These are phyloP conservation scores for Scytalopus superciliaris DNA, from an alignment of 2,113 vertebrate species.

Conservation along the genomic window DNA sequence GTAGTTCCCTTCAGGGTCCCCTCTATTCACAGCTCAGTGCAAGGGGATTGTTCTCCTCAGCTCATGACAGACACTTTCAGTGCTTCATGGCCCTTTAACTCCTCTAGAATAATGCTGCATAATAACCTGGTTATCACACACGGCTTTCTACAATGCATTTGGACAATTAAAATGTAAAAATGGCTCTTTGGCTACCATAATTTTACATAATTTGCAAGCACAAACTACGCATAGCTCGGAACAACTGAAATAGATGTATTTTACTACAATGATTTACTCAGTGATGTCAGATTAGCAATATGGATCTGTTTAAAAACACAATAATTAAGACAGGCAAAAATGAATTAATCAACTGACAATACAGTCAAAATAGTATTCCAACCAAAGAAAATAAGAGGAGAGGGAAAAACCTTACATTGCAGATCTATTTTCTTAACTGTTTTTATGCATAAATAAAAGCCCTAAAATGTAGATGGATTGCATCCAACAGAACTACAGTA, in stretches of 20 bases:
- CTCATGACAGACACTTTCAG: constrained; percentile 60
- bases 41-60: neutral
- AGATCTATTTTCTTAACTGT: constrained; percentile 73
- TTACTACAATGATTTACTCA: constrained; percentile 70
- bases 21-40: neutral
- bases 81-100: constrained; percentile 61
- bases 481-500: constrained; percentile 80
- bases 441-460: constrained; percentile 83
- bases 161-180: constrained; percentile 74
- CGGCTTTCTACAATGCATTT: constrained; percentile 53
- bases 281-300: constrained; percentile 80
- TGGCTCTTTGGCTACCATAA: constrained; percentile 64
- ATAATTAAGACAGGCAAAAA: constrained; percentile 78
- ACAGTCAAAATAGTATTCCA: constrained; percentile 67
- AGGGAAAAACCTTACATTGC: constrained; percentile 62
- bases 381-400: constrained; percentile 61
- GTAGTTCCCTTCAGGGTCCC: neutral
- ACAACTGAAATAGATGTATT: constrained; percentile 66
- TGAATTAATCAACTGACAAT: constrained; percentile 78
- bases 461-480: constrained; percentile 82
- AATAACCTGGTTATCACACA: constrained; percentile 55
- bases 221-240: constrained; percentile 10
- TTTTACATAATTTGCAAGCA: constrained; percentile 56
- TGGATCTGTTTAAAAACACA: constrained; percentile 77
- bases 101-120: constrained; percentile 36